These are phyloP conservation scores for Rhizoglyphus robini DNA, from an alignment of 1,140 invertebrate genomes.

Conservation along the genomic window DNA sequence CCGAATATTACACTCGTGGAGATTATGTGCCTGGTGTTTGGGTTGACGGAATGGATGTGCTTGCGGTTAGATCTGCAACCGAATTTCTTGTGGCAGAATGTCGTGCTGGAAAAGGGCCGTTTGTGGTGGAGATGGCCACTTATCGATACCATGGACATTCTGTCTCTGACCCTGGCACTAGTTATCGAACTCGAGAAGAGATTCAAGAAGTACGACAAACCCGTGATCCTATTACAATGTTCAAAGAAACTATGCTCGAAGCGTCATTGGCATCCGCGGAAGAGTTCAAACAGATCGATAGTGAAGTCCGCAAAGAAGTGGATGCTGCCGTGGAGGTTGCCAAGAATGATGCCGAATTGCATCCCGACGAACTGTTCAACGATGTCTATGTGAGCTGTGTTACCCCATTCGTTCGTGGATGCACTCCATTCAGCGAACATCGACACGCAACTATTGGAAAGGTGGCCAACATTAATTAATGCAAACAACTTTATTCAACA, in stretches of 20 bases:
- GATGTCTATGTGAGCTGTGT: constrained; percentile 77
- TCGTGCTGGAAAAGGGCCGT: constrained; percentile 65
- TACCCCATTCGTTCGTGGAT: no score
- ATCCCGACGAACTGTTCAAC: constrained; percentile 61
- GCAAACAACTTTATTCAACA: no score
- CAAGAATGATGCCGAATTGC: constrained; percentile 65
- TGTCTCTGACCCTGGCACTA: constrained; percentile 44
- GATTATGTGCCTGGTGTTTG: no score
- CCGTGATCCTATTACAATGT: constrained; percentile 69
- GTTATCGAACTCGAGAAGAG: no score
- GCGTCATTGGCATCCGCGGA: constrained; percentile 52
- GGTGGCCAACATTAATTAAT: no score
- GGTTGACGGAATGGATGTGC: no score
- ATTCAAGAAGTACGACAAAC: constrained; percentile 72
- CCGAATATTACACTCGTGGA: no score
- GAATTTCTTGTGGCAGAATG: constrained; percentile 65
- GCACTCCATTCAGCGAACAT: no score
- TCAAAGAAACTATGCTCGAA: constrained; percentile 53
- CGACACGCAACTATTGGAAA: no score
- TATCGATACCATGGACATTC: no score
- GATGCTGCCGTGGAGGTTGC: constrained; percentile 67
- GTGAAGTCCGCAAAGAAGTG: constrained; percentile 59
- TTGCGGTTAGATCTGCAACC: no score
- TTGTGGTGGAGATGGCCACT: constrained; percentile 72
- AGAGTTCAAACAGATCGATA: constrained; percentile 74